Base-by-base conservation (phyloP, 37 sponge, comb jelly and placozoan genomes). In the Chondrilla cf. caribensis region DNA sequence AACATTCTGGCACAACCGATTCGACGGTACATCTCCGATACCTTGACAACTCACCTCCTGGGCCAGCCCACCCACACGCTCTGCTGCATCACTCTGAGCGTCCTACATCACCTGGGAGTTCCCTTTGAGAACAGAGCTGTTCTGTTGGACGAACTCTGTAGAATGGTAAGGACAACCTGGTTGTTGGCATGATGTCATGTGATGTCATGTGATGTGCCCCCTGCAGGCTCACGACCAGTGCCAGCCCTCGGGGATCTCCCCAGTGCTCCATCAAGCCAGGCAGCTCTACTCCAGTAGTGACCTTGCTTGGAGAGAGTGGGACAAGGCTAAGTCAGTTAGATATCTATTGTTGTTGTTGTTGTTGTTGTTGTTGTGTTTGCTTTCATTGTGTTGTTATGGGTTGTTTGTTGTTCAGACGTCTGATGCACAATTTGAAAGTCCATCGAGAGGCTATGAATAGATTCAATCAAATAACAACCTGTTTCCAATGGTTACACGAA, bases 401-500 rank as follows among this genome's bases (percentile, higher is more conserved):
- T 31, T 33, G 14, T 73, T 24, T 25, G 28, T 32, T 54, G 42
- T 35, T 28, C 41, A 90, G 92, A 51, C 82, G 92, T 29, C 55
- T 93, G 29, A 47, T 77, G 31, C 87, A 76, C 40, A 93, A 93
- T 86, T 35, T 93, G 75, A 87, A 89, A 67, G 81, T 87, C 78
- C 73, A 76, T 59, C 87, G 89, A 24, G 87, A 87, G 84, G 86
- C 78, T 41, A 35, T 93, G 24, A 83, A 80, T 22, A 33, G 89
- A 15, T 60, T 87, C 15, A 67, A 58, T 33, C 58, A 79, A 24
- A 51, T 93, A 0, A 78, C 89, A 29, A 42, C 81, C 1, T 60
- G 90, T n/a, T 93, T 93, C 77, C 92, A 90, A 87, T 93, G 93
- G 93, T 77, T 87, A 7, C 87, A 89, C 47, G 93, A 93, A 58